Evolutionary conservation across 1,140 invertebrate species (phyloP).

Genomic region (Brachionus plicatilis): DNA sequence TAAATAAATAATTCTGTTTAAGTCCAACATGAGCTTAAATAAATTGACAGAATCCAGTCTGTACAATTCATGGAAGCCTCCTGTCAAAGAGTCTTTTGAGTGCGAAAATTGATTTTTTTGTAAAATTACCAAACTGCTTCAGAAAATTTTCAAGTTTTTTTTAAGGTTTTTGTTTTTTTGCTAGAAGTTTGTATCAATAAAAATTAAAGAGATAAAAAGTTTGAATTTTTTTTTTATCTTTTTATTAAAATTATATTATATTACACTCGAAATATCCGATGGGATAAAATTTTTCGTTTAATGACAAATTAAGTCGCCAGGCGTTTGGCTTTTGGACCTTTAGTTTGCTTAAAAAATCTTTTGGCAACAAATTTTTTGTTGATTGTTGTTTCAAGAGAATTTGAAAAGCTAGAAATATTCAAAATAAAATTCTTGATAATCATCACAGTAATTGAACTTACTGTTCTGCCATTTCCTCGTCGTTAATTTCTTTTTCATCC

Average conservation of each 20-base stretch:
- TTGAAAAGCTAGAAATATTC: not conserved
- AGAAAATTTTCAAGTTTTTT: too few relatives aligned
- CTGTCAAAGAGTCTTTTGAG: too few relatives aligned
- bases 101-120: too few relatives aligned
- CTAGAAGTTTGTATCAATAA: too few relatives aligned
- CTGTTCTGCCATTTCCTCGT: constrained; percentile 39
- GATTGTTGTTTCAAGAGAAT: not conserved
- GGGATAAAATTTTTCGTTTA: not conserved
- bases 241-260: not conserved
- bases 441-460: not conserved
- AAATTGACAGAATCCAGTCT: too few relatives aligned
- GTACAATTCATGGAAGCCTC: too few relatives aligned
- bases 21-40: too few relatives aligned
- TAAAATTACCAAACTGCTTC: too few relatives aligned
- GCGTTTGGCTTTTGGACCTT: not conserved
- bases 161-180: too few relatives aligned
- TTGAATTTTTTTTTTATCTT: not conserved
- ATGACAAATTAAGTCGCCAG: not conserved
- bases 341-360: not conserved
- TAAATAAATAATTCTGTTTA: too few relatives aligned
- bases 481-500: constrained; percentile 16
- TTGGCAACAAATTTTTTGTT: not conserved
- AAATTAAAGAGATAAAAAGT: too few relatives aligned
- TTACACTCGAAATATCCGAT: not conserved
- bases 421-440: not conserved